phyloP scores from a whole-genome alignment of 2,888 invertebrate genomes.

The Bellardia bayeri region DNA sequence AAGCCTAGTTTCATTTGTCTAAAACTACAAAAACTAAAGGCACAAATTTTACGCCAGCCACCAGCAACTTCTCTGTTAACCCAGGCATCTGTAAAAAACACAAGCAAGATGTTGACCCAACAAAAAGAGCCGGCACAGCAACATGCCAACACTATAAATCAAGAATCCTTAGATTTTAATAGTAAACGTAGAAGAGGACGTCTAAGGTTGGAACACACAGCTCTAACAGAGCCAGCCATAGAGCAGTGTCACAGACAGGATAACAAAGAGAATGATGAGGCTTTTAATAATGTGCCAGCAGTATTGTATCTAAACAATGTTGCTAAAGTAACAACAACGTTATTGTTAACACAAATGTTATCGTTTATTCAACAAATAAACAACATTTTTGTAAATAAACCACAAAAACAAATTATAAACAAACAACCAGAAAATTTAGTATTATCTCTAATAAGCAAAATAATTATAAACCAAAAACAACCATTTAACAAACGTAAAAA shows the following conservation, averaged over 20 bases:
- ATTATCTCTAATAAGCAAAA: constrained; percentile 72
- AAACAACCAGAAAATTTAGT: constrained; percentile 69
- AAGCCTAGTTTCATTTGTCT: constrained; percentile 34
- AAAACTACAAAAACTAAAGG: constrained; percentile 54
- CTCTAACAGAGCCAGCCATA: constrained; percentile 34
- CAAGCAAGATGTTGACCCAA: constrained; percentile 71
- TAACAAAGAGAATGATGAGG: constrained; percentile 45
- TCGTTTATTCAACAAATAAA: constrained; percentile 75
- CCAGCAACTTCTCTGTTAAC: constrained; percentile 45
- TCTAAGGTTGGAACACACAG: constrained; percentile 79
- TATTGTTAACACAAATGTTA: constrained; percentile 80
- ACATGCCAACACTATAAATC: constrained; percentile 33
- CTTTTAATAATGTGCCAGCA: constrained; percentile 70
- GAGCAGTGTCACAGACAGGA: neutral
- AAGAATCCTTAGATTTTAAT: constrained; percentile 78
- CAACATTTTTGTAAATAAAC: constrained; percentile 68
- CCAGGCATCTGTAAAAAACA: constrained; percentile 38
- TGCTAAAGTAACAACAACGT: constrained; percentile 73
- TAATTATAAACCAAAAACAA: constrained; percentile 73
- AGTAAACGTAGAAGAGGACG: constrained; percentile 83
- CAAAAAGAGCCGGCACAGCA: constrained; percentile 26
- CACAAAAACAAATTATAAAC: constrained; percentile 49
- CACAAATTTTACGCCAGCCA: constrained; percentile 61
- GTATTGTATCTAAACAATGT: constrained; percentile 65
- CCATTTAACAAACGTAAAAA: constrained; percentile 67